A percentile compares a stretch with the other conserved stretches of the same genome.
Evolutionary conservation across 1,140 invertebrate species (phyloP).

Genomic region (Pseudachorutes palmiensis): DNA sequence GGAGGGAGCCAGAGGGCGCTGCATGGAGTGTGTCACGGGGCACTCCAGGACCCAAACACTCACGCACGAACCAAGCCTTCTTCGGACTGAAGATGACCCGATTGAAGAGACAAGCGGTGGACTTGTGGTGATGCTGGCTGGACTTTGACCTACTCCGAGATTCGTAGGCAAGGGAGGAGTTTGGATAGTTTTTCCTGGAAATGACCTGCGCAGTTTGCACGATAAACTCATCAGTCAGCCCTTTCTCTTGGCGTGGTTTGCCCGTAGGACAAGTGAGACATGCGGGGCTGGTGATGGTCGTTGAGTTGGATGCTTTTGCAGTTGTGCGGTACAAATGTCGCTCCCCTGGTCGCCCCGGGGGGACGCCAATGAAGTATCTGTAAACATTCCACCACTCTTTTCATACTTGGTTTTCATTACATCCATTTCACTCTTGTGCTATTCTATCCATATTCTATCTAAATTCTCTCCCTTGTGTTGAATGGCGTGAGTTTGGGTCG

Average conservation of each 20-base stretch:
- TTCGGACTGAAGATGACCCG: slow-evolving; percentile 38
- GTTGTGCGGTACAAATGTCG: slow-evolving; percentile 63
- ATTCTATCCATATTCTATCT: no score
- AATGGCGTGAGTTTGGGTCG: no score
- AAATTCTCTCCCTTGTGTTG: no score
- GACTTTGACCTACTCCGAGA: slow-evolving; percentile 29
- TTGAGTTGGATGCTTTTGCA: slow-evolving; percentile 40
- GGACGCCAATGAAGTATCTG: slow-evolving; percentile 65
- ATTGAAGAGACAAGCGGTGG: slow-evolving; percentile 37
- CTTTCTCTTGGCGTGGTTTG: not conserved
- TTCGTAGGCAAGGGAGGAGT: not conserved
- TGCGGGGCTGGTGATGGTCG: slow-evolving; percentile 25
- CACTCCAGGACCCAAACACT: slow-evolving; percentile 62
- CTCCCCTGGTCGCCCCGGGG: slow-evolving; percentile 55
- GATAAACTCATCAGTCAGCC: not conserved
- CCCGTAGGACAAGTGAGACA: slow-evolving; percentile 50
- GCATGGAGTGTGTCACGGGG: slow-evolving; percentile 43
- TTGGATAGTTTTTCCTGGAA: not conserved
- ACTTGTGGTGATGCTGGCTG: slow-evolving; percentile 27
- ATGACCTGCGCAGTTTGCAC: not conserved
- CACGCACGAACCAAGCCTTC: slow-evolving; percentile 50
- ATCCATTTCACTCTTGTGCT: no score
- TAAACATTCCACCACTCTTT: slow-evolving; percentile 31
- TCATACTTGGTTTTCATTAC: no score
- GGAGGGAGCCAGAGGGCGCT: slow-evolving; percentile 37